A percentile compares a stretch with the other conserved stretches of the same genome.
Evolutionary conservation across 2,113 vertebrate species (phyloP).

Genomic region (Mormoops blainvillei): DNA sequence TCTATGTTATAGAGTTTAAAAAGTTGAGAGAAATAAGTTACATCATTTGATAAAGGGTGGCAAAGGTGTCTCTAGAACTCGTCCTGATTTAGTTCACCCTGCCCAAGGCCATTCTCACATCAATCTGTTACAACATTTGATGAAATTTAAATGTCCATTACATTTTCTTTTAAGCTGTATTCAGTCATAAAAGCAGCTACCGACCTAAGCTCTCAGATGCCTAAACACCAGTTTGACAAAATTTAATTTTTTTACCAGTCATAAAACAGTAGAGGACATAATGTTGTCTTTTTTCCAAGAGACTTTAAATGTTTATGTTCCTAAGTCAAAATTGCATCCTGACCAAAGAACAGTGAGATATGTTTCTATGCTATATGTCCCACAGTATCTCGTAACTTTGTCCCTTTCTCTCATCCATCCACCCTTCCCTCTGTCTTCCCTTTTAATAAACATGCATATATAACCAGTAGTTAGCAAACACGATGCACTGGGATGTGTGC

Average conservation of each 20-base stretch:
- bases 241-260: constrained; percentile 4
- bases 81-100: neutral
- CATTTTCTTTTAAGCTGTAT: neutral
- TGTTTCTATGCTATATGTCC: neutral
- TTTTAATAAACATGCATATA: neutral
- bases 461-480: neutral
- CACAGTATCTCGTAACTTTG: neutral
- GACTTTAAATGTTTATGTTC: neutral
- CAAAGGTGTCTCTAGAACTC: neutral
- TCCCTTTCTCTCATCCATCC: neutral
- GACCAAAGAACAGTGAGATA: neutral
- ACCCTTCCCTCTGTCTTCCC: neutral
- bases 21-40: neutral
- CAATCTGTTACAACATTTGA: neutral
- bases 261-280: neutral
- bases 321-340: constrained; percentile 12
- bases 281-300: neutral
- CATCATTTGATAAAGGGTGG: neutral
- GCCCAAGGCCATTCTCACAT: neutral
- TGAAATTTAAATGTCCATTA: neutral
- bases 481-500: neutral
- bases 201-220: neutral
- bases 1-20: neutral
- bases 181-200: neutral
- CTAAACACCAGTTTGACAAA: neutral